These are phyloP conservation scores for Denticeps clupeoides DNA, from an alignment of 2,797 vertebrate genomes.

Conservation along the genomic window DNA sequence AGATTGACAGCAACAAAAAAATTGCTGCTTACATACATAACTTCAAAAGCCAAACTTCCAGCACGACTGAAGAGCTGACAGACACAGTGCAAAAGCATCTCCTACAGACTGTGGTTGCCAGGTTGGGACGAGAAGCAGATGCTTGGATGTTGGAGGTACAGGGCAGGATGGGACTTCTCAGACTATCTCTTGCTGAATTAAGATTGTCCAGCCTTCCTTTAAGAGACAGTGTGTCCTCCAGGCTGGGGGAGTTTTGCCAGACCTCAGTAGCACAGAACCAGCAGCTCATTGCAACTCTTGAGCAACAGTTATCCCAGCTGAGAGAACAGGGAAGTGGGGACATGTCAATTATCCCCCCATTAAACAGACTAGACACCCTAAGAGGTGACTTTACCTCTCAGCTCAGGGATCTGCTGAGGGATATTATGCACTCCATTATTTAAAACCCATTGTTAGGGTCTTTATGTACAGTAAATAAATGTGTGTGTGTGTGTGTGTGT, in stretches of 20 bases:
- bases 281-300: conserved; percentile 40
- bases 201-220: conserved; percentile 22
- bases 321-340: conserved; percentile 30
- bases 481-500: neutral
- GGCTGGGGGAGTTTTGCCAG: conserved; percentile 52
- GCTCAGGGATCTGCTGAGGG: conserved; percentile 57
- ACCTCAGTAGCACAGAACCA: conserved; percentile 38
- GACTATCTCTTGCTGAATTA: conserved; percentile 35
- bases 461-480: neutral
- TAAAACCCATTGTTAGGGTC: no score
- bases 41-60: conserved; percentile 41
- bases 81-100: conserved; percentile 30
- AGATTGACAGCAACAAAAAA: conserved; percentile 44
- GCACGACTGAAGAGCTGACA: conserved; percentile 36
- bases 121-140: conserved; percentile 46
- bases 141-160: conserved; percentile 41
- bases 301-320: conserved; percentile 40
- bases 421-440: conserved; percentile 43
- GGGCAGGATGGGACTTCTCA: conserved; percentile 36
- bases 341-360: neutral
- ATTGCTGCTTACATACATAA: conserved; percentile 39
- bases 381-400: conserved; percentile 55
- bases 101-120: conserved; percentile 45
- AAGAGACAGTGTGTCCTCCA: conserved; percentile 23
- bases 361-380: conserved; percentile 37